Percentiles rank a stretch among this genome's conserved stretches.
Conservation (phyloP, 2,888 invertebrate species). For the Drosophila dives region DNA sequence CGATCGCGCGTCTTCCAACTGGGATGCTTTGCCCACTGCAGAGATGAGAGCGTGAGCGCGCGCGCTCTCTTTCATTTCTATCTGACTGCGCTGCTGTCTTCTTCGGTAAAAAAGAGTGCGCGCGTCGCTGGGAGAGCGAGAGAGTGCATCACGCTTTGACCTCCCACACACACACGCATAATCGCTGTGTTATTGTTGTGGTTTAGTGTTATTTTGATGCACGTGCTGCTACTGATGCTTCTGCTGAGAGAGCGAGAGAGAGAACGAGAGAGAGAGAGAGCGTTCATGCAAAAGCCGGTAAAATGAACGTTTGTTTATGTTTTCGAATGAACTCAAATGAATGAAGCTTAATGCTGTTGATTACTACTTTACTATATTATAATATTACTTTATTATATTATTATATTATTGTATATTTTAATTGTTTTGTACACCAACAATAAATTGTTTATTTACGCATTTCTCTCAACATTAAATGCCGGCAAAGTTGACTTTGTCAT, state of each 20-base stretch:
- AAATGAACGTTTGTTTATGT: slow-evolving; percentile 75
- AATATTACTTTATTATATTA: background rate
- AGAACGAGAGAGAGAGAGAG: background rate
- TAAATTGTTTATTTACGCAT: background rate
- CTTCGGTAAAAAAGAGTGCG: slow-evolving; percentile 8
- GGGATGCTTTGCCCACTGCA: slow-evolving; percentile 40
- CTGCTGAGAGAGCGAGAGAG: background rate
- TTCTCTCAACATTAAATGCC: background rate
- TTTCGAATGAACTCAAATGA: slow-evolving; percentile 13
- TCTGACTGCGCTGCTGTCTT: slow-evolving; percentile 7
- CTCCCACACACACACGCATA: slow-evolving; percentile 19
- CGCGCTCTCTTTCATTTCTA: slow-evolving; percentile 15
- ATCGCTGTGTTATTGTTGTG: slow-evolving; percentile 12
- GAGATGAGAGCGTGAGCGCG: slow-evolving; percentile 34
- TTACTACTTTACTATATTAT: background rate
- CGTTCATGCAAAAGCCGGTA: slow-evolving; percentile 67
- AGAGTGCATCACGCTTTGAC: slow-evolving; percentile 41
- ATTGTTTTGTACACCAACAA: background rate
- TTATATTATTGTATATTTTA: background rate
- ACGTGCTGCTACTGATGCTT: slow-evolving; percentile 50
- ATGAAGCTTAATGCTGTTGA: slow-evolving; percentile 15
- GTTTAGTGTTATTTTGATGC: slow-evolving; percentile 27
- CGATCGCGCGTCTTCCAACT: slow-evolving; percentile 49
- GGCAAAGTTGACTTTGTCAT: slow-evolving; percentile 10
- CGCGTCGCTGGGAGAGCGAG: slow-evolving; percentile 6